Evolutionary conservation across 2,888 invertebrate genomes (phyloP).

Genomic region (Latrodectus hesperus): DNA sequence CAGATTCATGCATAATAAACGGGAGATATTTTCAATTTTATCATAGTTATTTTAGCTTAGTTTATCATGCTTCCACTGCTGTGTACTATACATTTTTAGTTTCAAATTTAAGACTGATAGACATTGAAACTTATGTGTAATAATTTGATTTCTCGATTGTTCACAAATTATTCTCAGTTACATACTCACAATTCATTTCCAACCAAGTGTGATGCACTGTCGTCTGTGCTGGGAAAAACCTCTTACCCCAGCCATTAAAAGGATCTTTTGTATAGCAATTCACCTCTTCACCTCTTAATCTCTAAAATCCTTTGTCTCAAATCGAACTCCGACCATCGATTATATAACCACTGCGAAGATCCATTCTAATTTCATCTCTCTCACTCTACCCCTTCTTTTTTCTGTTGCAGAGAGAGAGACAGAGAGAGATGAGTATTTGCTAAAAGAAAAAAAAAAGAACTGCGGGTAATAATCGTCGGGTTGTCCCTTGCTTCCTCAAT

Average conservation of each 20-base stretch:
- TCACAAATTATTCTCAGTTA: no score
- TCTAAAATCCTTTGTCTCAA: constrained; percentile 24
- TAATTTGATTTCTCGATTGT: no score
- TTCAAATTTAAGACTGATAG: no score
- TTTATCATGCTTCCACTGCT: no score
- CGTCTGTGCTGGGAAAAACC: neutral
- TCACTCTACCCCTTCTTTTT: neutral
- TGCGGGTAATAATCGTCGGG: constrained; percentile 16
- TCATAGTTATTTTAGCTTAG: no score
- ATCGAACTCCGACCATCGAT: constrained; percentile 42
- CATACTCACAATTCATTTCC: no score
- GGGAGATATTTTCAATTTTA: no score
- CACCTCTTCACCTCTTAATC: constrained; percentile 19
- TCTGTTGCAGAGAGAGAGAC: constrained; percentile 4
- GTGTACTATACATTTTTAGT: no score
- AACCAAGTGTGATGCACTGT: neutral
- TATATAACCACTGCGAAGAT: neutral
- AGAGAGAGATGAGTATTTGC: constrained; percentile 2
- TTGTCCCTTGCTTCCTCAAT: constrained; percentile 42
- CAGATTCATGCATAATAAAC: no score
- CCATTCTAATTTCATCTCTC: neutral
- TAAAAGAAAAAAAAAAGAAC: neutral
- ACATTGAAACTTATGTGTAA: no score
- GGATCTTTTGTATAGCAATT: constrained; percentile 3
- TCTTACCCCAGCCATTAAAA: neutral